phyloP scores from a whole-genome alignment of 2,113 vertebrate genomes.

The Haemorhous mexicanus region DNA sequence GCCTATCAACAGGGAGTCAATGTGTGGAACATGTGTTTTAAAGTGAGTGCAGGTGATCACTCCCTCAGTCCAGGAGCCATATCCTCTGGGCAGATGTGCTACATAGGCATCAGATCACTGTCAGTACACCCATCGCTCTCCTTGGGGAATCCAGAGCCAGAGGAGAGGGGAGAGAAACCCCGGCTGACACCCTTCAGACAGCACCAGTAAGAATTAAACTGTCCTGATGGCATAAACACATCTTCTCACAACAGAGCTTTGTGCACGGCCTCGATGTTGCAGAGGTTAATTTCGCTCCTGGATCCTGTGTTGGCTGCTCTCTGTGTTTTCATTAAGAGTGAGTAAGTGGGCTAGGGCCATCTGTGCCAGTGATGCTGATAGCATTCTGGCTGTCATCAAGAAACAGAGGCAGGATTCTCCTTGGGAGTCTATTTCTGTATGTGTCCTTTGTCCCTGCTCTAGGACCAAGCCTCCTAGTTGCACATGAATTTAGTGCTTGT shows the following conservation, averaged over 20 bases:
- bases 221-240: accelerated
- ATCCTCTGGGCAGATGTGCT: neutral
- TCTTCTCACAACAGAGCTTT: neutral
- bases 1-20: neutral
- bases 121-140: accelerated
- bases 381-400: neutral
- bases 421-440: neutral
- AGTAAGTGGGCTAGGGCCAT: neutral
- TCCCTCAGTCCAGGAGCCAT: neutral
- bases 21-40: accelerated
- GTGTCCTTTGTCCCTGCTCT: neutral
- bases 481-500: neutral
- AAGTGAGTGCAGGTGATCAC: neutral
- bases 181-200: neutral
- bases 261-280: accelerated
- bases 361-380: neutral
- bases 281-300: neutral
- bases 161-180: neutral
- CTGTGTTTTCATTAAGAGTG: neutral
- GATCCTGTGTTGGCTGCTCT: neutral
- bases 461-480: neutral
- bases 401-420: neutral
- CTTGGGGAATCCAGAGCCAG: neutral
- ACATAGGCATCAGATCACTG: neutral
- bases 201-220: neutral